Evolutionary conservation across 2,888 invertebrate genomes (phyloP), one percentile per base, ranked within the genome.

Genomic region (Platypus cylindrus): DNA sequence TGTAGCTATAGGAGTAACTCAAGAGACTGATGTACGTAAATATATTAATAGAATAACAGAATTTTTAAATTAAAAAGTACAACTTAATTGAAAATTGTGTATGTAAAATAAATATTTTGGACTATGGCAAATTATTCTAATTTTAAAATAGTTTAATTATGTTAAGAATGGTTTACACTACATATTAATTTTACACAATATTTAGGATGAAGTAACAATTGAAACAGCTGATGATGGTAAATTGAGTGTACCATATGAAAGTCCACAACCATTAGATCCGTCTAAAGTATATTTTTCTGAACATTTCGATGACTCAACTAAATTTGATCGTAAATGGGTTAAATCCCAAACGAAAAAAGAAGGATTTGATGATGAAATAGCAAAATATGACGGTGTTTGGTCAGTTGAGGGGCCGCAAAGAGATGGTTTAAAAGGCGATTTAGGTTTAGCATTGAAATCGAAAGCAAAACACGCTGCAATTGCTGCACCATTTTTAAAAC

Each of bases 391-490:
- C 65, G 97, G 94, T 54, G 67, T 67, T 47, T 79, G 79, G 79
- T 64, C 65, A 55, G 63, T 90, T 3, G 90, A 89, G 60, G 61
- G 76, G 23, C 81, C 93, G 1, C 66, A 72, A 38, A 75, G 77
- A 45, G 79, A 82, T 53, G 75, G 82, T 9, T 71, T 94, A 17
- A 35, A 41, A 1, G 81, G 83, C 32, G 95, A 98, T 58, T 30
- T 38, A 24, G 94, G 91, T 9, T 66, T 97, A 22, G 84, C 94
- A 7, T 64, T 95, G 13, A 90, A 89, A 56, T 84, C 90, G 0
- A 90, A 91, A 65, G 97, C 97, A 1, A 89, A 93, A 53, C 98
- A 97, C 63, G 87, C 95, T 9, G 97, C 97, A 5, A 85, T 97
- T 43, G 71, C 94, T 2, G 70, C 87, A 3, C 68, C 73, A 17